Percentiles rank a stretch among this genome's conserved stretches.
phyloP scores from a whole-genome alignment of 2,888 invertebrate species.

The Pemphredon lugubris region DNA sequence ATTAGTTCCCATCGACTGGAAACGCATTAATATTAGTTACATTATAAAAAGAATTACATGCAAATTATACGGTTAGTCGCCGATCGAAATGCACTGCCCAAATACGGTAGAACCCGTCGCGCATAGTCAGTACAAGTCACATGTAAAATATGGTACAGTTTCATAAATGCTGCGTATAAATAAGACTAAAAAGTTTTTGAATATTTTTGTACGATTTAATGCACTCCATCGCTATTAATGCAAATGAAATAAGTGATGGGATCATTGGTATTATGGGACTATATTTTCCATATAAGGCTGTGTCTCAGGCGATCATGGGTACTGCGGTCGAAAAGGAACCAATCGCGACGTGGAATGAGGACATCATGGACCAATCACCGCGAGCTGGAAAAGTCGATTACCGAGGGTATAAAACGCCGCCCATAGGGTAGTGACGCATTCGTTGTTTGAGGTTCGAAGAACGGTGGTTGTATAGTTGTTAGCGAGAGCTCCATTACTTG shows the following conservation, averaged over 20 bases:
- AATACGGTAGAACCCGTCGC: conserved; percentile 49
- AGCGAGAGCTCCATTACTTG: conserved; percentile 64
- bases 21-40: conserved; percentile 5
- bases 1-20: background rate
- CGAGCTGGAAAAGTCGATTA: conserved; percentile 32
- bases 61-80: conserved; percentile 47
- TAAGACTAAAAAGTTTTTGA: no score
- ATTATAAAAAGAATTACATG: conserved; percentile 15
- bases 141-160: no score
- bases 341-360: conserved; percentile 40
- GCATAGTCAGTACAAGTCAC: conserved; percentile 9
- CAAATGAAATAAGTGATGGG: conserved; percentile 20
- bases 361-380: conserved; percentile 51
- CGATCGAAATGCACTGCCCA: conserved; percentile 46
- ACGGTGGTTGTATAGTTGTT: conserved; percentile 39
- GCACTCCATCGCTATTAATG: conserved; percentile 11
- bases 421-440: conserved; percentile 26
- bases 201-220: background rate
- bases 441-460: conserved; percentile 9
- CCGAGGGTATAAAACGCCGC: conserved; percentile 53
- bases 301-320: conserved; percentile 31
- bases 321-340: conserved; percentile 53
- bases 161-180: no score
- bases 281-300: conserved; percentile 55
- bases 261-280: conserved; percentile 37